Base-by-base conservation (phyloP, 1,140 invertebrate genomes). In the Idris sp. region DNA sequence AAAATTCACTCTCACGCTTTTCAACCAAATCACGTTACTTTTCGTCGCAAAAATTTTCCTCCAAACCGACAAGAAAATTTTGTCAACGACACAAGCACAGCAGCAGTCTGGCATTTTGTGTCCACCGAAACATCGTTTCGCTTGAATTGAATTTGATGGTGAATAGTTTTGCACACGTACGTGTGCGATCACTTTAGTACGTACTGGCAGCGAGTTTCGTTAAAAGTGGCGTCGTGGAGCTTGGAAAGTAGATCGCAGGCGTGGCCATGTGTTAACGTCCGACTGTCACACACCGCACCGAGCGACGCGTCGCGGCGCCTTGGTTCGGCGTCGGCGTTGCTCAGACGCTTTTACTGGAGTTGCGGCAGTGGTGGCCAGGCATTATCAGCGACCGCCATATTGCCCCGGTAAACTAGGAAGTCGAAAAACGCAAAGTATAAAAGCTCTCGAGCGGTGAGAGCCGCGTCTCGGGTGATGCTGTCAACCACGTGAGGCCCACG, bases 301-400 rank as follows among this genome's bases (percentile, higher is more conserved):
- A 72, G 77, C 75, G 64, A 73, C 74, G 75, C 81, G 61, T 76
- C 79, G 77, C 76, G 80, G 67, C 77, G 80, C 51, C 61, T 76
- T 49, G 71, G 73, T 68, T 71, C 71, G 65, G 68, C 75, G 78
- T 78, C 74, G 76, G 65, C 72, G 78, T 79, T 53, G 65, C 71
- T 56, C 65, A 71, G 76, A 74, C 75, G 64, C 11, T 74, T 62
- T 59, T 26, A 40, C 31, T 51, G 54, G 74, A 72, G 71, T 59
- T 49, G 56, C 44, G 62, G 58, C 73, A 78, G 74, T 79, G 75
- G 79, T 77, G 65, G 77, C 69, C 64, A 67, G 73, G 71, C 77
- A 61, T 59, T 64, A 74, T 69, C 75, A 79, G 73, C 54, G 62
- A 72, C 61, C 73, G 79, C 77, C 79, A 79, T 81, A 79, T 79